Evolutionary conservation across 2,113 vertebrate species (phyloP), one percentile per base, ranked within the genome.

Genomic region (Empidonax traillii): DNA sequence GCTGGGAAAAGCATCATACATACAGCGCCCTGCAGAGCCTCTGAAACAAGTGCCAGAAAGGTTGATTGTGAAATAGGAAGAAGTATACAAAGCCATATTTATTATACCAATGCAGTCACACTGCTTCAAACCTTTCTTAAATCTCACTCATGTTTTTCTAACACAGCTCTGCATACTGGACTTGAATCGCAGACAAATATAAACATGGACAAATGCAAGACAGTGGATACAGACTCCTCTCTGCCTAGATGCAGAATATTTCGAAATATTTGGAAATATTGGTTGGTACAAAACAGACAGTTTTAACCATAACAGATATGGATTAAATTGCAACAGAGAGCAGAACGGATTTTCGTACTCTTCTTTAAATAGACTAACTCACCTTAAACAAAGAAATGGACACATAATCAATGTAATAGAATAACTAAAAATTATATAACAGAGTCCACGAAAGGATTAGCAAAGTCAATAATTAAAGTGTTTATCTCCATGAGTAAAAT

Each of bases 1-100:
- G 89, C 90, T 88, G 75, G 28, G 87, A 88, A 94, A 93, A 76
- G 41, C 25, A 88, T 85, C 78, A 51, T 55, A 49, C 53, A 62
- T 55, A 66, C 71, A 82, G 56, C 1, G 4, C 62, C 88, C 88
- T 86, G 83, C 88, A 83, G 79, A 92, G 92, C 43, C 46, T 83
- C 88, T 76, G 53, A 35, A 87, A 51, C 51, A 41, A 83, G 46
- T 7, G 71, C 63, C 82, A 93, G 85, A 31, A 28, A 75, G 31
- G 74, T 58, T 83, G 58, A 31, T 0, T 4, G 15, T 28, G 78
- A 76, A 68, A 89, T 15, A 76, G 62, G 74, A 90, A 61, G 47
- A 31, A 53, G 25, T 12, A 62, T 25, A 53, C 22, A 58, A 79
- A 86, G 49, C 49, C n/a, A 2, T 16, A 43, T 43, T 77, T 73